These are phyloP conservation scores for Vanessa atalanta DNA, from an alignment of 1,140 invertebrate species.

Conservation along the genomic window DNA sequence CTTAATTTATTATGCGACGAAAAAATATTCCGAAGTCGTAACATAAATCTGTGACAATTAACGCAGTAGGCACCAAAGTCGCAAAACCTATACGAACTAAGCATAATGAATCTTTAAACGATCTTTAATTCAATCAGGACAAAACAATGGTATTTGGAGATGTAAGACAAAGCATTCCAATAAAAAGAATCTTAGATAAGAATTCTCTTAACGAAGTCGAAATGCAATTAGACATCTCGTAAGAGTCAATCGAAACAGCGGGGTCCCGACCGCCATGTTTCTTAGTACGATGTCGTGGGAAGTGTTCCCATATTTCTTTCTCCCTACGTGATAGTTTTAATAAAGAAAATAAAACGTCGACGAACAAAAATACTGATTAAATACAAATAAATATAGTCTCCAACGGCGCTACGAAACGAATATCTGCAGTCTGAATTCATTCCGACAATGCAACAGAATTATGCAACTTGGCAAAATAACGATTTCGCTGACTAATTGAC, in stretches of 20 bases:
- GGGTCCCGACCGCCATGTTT: slow-evolving; percentile 40
- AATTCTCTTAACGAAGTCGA: slow-evolving; percentile 55
- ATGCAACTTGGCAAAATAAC: slow-evolving; percentile 24
- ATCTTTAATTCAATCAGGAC: slow-evolving; percentile 36
- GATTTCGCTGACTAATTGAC: slow-evolving; percentile 28
- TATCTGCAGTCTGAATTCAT: slow-evolving; percentile 11
- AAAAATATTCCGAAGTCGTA: slow-evolving; percentile 4
- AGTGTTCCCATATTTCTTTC: slow-evolving; percentile 29
- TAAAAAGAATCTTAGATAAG: slow-evolving; percentile 43
- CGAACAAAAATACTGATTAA: slow-evolving; percentile 10
- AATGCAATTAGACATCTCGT: slow-evolving; percentile 46
- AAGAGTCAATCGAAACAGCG: slow-evolving; percentile 55
- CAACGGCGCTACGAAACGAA: neutral
- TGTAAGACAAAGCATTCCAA: slow-evolving; percentile 40
- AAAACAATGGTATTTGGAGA: slow-evolving; percentile 28
- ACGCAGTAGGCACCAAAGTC: slow-evolving; percentile 23
- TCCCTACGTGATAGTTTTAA: slow-evolving; percentile 23
- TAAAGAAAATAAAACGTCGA: slow-evolving; percentile 18
- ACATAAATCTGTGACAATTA: slow-evolving; percentile 26
- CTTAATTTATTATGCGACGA: neutral
- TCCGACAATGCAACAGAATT: slow-evolving; percentile 22
- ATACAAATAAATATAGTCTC: neutral
- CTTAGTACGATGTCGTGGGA: slow-evolving; percentile 35
- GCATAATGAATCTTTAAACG: slow-evolving; percentile 26
- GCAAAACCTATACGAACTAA: slow-evolving; percentile 16